Evolutionary conservation across 2,113 vertebrate species (phyloP).

Genomic region (Lepisosteus osseus): DNA sequence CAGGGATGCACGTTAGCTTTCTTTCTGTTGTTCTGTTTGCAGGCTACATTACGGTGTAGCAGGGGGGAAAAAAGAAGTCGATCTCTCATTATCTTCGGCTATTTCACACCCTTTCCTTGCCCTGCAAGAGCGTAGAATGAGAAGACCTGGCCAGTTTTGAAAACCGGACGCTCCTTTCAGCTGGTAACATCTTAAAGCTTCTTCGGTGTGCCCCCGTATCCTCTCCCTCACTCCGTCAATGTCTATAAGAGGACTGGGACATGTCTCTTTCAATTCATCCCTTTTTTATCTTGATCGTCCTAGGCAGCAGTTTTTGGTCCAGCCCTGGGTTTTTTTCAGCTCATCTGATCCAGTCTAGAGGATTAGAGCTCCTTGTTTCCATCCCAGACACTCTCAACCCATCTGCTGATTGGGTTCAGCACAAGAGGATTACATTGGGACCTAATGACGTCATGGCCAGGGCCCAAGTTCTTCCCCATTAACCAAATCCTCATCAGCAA

Average conservation of each 20-base stretch:
- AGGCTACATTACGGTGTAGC: conserved; percentile 46
- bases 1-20: conserved; percentile 59
- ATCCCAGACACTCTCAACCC: conserved; percentile 85
- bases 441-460: conserved; percentile 94
- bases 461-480: conserved; percentile 85
- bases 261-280: conserved; percentile 73
- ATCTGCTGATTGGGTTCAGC: conserved; percentile 91
- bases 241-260: conserved; percentile 63
- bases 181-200: conserved; percentile 26
- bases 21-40: conserved; percentile 43
- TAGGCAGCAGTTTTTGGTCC: conserved; percentile 71
- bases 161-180: conserved; percentile 35
- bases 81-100: not conserved
- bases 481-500: conserved; percentile 95
- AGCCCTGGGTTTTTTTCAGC: conserved; percentile 69
- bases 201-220: conserved; percentile 36
- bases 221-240: conserved; percentile 58
- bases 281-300: conserved; percentile 83
- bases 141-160: conserved; percentile 38
- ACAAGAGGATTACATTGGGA: conserved; percentile 96
- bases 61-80: conserved; percentile 40
- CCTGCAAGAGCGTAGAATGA: conserved; percentile 31
- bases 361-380: conserved; percentile 85
- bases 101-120: conserved; percentile 36
- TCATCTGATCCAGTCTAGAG: conserved; percentile 83